phyloP scores from a whole-genome alignment of 2,888 invertebrate species.

The Spisula solida region DNA sequence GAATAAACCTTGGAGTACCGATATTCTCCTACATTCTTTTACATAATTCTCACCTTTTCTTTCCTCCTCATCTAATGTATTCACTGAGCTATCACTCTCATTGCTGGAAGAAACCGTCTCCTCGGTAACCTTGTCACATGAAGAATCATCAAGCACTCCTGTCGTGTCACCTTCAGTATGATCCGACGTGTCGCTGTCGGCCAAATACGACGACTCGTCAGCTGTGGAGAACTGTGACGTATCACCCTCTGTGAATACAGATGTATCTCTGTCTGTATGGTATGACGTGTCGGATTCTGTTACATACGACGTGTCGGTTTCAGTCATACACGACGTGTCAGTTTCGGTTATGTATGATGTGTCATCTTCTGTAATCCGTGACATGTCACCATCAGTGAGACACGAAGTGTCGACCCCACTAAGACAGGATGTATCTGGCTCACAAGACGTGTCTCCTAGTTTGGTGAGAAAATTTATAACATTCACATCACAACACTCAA shows the following conservation, averaged over 20 bases:
- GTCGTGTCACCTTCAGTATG: slow-evolving; percentile 23
- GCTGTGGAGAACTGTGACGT: slow-evolving; percentile 14
- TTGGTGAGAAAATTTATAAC: not conserved
- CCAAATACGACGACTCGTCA: slow-evolving; percentile 30
- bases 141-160: not conserved
- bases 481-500: not conserved
- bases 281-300: slow-evolving; percentile 36
- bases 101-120: not conserved
- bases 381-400: slow-evolving; percentile 45
- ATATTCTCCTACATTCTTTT: not conserved
- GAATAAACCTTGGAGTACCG: not conserved
- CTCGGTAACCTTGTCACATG: not conserved
- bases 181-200: slow-evolving; percentile 41
- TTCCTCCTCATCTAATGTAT: slow-evolving; percentile 39
- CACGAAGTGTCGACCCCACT: slow-evolving; percentile 44
- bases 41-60: slow-evolving; percentile 32
- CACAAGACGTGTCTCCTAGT: slow-evolving; percentile 51
- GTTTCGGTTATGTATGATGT: slow-evolving; percentile 20
- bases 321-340: slow-evolving; percentile 46
- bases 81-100: slow-evolving; percentile 31
- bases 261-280: slow-evolving; percentile 39
- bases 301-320: slow-evolving; percentile 33
- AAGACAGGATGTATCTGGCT: slow-evolving; percentile 47
- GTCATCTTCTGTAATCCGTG: slow-evolving; percentile 39
- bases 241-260: slow-evolving; percentile 23